These are phyloP conservation scores for Melanogrammus aeglefinus DNA, from an alignment of 2,797 vertebrate genomes.

Conservation along the genomic window DNA sequence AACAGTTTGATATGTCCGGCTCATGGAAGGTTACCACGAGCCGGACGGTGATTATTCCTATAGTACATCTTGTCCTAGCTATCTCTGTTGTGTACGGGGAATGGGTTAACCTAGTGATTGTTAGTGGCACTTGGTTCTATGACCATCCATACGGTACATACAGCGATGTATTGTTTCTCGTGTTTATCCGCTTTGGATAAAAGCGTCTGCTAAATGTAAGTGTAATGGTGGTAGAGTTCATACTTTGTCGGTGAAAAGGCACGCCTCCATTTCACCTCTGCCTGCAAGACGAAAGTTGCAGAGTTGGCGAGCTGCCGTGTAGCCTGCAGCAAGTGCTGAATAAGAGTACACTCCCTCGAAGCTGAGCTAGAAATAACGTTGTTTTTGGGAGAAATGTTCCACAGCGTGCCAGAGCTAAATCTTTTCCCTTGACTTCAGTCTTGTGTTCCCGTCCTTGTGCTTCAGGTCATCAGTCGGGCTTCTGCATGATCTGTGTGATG, in stretches of 20 bases:
- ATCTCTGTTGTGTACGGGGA: too few relatives aligned
- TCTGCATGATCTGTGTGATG: constrained; percentile 98
- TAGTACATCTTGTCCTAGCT: too few relatives aligned
- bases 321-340: neutral
- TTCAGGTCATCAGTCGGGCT: constrained; percentile 88
- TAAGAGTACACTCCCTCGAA: neutral
- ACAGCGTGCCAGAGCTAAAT: neutral
- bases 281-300: neutral
- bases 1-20: too few relatives aligned
- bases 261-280: neutral
- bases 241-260: neutral
- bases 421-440: neutral
- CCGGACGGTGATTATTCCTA: too few relatives aligned
- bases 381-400: neutral
- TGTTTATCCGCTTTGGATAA: too few relatives aligned
- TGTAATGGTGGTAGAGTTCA: neutral
- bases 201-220: too few relatives aligned
- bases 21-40: too few relatives aligned
- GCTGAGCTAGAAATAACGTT: neutral
- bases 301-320: neutral
- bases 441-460: neutral
- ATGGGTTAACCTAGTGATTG: too few relatives aligned
- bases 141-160: too few relatives aligned
- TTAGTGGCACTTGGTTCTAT: too few relatives aligned
- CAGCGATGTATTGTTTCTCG: too few relatives aligned